phyloP scores from a whole-genome alignment of 2,113 vertebrate species.

The Tylochromis polylepis region DNA sequence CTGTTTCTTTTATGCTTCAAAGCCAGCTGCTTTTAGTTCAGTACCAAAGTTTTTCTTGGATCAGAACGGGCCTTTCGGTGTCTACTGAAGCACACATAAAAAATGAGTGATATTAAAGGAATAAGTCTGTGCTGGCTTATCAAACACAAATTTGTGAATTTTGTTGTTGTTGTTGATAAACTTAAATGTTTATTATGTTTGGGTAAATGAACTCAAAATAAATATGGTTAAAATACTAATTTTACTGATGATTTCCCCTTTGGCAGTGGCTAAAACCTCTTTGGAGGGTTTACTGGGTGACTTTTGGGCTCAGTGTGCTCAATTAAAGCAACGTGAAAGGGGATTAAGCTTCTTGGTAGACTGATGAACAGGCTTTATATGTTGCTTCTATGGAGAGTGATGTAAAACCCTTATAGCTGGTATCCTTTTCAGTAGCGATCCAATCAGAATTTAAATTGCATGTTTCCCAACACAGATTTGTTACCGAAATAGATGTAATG shows the following conservation, averaged over 20 bases:
- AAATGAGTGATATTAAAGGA: not conserved
- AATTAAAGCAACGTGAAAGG: not conserved
- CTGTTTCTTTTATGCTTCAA: not conserved
- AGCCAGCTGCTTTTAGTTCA: not conserved
- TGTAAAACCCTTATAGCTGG: not conserved
- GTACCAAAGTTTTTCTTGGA: not conserved
- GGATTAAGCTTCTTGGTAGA: not conserved
- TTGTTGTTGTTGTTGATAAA: not conserved
- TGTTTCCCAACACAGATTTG: not conserved
- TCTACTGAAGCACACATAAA: accelerated
- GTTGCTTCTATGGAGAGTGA: not conserved
- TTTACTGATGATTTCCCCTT: not conserved
- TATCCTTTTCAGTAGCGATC: not conserved
- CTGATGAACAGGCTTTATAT: not conserved
- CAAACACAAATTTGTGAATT: not conserved
- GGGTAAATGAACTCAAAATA: not conserved
- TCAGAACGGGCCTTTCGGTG: not conserved
- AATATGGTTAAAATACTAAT: not conserved
- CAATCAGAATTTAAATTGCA: not conserved
- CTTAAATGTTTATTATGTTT: not conserved
- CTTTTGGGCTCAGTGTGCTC: not conserved
- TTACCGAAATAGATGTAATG: not conserved
- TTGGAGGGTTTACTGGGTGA: not conserved
- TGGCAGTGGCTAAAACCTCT: not conserved
- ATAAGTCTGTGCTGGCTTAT: not conserved